Evolutionary conservation across 2,797 vertebrate genomes (phyloP).

Genomic region (Botia kubotai): DNA sequence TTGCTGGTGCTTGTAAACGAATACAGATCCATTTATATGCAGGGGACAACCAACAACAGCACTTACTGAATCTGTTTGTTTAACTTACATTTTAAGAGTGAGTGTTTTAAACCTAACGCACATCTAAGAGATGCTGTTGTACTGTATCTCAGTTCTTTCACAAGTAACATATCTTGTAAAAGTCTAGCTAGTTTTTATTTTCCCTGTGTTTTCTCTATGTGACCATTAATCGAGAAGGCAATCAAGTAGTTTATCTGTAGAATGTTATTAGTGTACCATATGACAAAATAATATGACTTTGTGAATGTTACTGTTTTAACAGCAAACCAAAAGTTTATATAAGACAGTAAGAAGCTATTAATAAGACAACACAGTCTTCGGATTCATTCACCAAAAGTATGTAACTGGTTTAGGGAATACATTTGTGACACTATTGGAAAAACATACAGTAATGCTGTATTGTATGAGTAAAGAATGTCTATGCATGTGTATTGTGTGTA

Average conservation of each 20-base stretch:
- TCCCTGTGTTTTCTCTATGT: constrained; percentile 8
- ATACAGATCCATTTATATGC: constrained; percentile 19
- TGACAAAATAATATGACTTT: neutral
- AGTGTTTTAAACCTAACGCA: constrained; percentile 19
- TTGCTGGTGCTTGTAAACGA: neutral
- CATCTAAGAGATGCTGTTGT: constrained; percentile 24
- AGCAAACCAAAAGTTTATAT: neutral
- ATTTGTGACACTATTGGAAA: neutral
- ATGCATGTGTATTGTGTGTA: neutral
- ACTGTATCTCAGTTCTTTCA: constrained; percentile 1
- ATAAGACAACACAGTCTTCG: neutral
- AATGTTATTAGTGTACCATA: constrained; percentile 15
- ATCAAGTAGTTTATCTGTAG: constrained; percentile 22
- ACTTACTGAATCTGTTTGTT: constrained; percentile 28
- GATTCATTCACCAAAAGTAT: neutral
- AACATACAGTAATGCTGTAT: neutral
- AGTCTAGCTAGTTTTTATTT: neutral
- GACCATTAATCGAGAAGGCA: neutral
- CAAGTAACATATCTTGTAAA: neutral
- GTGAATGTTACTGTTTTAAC: constrained; percentile 34
- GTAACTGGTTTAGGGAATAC: constrained; percentile 6
- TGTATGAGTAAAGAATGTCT: no score
- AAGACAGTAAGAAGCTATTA: no score
- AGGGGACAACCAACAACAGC: constrained; percentile 44
- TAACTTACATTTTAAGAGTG: constrained; percentile 1